A percentile compares a stretch with the other conserved stretches of the same genome.
These are phyloP conservation scores for Apotomis betuletana DNA, from an alignment of 2,888 invertebrate genomes.

Conservation along the genomic window DNA sequence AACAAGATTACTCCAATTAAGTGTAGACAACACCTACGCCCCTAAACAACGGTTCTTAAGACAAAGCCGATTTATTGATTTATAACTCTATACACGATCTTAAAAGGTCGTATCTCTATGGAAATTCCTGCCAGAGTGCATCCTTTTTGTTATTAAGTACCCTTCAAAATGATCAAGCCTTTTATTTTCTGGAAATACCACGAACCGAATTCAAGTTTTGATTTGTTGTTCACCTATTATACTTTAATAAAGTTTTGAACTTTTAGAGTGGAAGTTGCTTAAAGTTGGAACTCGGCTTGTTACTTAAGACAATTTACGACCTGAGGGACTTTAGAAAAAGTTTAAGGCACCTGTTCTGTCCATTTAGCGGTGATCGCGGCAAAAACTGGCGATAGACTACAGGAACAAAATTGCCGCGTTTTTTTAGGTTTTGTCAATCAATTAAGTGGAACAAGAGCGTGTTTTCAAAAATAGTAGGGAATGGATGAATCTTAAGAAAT, in stretches of 20 bases:
- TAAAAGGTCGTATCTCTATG: background rate
- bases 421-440: slow-evolving; percentile 2
- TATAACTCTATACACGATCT: slow-evolving; percentile 44
- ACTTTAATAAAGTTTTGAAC: slow-evolving; percentile 63
- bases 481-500: too few relatives aligned
- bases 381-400: slow-evolving; percentile 52
- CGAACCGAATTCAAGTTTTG: slow-evolving; percentile 41
- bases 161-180: slow-evolving; percentile 20
- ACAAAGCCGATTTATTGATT: slow-evolving; percentile 54
- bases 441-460: too few relatives aligned
- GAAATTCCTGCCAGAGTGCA: background rate
- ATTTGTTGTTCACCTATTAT: slow-evolving; percentile 67
- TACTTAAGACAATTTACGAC: slow-evolving; percentile 75
- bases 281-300: slow-evolving; percentile 67
- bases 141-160: background rate
- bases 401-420: slow-evolving; percentile 29
- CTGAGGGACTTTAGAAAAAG: slow-evolving; percentile 65
- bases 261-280: slow-evolving; percentile 41
- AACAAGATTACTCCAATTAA: slow-evolving; percentile 49
- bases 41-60: slow-evolving; percentile 44
- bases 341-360: slow-evolving; percentile 75
- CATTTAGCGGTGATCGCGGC: slow-evolving; percentile 65
- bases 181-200: slow-evolving; percentile 38
- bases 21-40: slow-evolving; percentile 49
- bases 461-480: too few relatives aligned